Base-by-base conservation (phyloP, 2,888 invertebrate species). In the Mellilla xanthometata region DNA sequence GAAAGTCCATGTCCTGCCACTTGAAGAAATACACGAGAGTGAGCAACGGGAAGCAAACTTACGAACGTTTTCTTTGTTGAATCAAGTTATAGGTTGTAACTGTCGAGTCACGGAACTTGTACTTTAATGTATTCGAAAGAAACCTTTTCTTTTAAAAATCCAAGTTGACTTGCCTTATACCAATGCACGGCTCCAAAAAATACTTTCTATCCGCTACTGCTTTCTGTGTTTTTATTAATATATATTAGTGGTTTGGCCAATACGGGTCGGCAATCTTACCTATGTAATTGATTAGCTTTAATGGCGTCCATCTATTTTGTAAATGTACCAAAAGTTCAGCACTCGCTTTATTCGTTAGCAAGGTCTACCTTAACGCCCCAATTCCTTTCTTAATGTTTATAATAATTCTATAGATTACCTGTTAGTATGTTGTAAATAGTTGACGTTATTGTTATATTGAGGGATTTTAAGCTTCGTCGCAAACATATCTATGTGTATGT, bases 391-490 rank as follows among this genome's bases (percentile, higher is more conserved):
- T 67, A 69, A 69, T 68, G 64, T 36, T 36, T 19, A 19, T 19
- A 19, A 34, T 72, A 72, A 68, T 73, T 69, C 57, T 64, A 65
- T 73, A 77, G 66, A 47, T 60, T 70, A 67, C 69, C 67, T 71
- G 60, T 64, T 68, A 68, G 65, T 65, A 57, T 65, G 56, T 60
- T 81, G 80, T 82, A 75, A 64, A 74, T 72, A 75, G 53, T 58
- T 54, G 58, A 64, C 52, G 47, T 36, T 19, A 49, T 56, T 74
- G 73, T 81, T 76, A 72, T 69, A 72, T 69, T 67, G 62, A 65
- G 52, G 58, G 49, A 76, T 71, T 72, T 71, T 79, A 84, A 78
- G 85, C 85, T 85, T 76, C 83, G 81, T 87, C 85, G 86, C 86
- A 83, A 82, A 87, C 88, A 87, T 87, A 87, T 86, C 87, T 82